Conservation (phyloP, 2,888 invertebrate genomes). For the Nephrotoma flavescens region DNA sequence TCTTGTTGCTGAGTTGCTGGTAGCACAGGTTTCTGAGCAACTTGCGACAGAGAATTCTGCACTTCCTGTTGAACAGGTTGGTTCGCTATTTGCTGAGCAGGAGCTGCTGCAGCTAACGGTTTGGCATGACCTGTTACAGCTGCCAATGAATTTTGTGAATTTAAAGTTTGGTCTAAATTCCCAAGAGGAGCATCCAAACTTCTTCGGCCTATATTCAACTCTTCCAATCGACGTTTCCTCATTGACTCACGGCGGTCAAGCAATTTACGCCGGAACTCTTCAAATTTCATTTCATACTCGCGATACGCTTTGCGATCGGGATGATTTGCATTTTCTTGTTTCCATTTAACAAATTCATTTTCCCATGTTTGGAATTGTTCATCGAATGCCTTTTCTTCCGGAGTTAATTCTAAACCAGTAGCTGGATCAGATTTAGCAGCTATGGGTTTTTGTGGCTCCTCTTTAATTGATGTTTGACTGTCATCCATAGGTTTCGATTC, state of each 20-base stretch:
- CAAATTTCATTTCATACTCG: conserved; percentile 81
- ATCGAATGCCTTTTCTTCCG: conserved; percentile 72
- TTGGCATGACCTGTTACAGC: neutral
- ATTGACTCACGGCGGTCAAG: conserved; percentile 68
- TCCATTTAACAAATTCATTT: conserved; percentile 83
- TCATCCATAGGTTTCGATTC: neutral
- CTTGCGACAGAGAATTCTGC: too few relatives aligned
- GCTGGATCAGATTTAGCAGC: conserved; percentile 8
- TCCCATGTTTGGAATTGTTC: conserved; percentile 85
- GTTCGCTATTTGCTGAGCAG: neutral
- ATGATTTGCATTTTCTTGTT: conserved; percentile 77
- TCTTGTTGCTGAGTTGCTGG: too few relatives aligned
- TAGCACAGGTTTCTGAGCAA: too few relatives aligned
- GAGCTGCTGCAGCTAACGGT: neutral
- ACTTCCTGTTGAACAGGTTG: too few relatives aligned
- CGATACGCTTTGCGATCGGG: conserved; percentile 76
- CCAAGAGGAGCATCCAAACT: neutral
- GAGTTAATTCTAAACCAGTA: conserved; percentile 8
- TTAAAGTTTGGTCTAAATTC: neutral
- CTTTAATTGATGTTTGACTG: neutral
- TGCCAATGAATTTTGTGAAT: neutral
- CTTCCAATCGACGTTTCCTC: conserved; percentile 39
- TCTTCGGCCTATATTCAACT: neutral
- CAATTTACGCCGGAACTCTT: conserved; percentile 63
- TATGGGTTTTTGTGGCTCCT: neutral